Conservation (phyloP, 2,113 vertebrate species). For the Acanthochromis polyacanthus region DNA sequence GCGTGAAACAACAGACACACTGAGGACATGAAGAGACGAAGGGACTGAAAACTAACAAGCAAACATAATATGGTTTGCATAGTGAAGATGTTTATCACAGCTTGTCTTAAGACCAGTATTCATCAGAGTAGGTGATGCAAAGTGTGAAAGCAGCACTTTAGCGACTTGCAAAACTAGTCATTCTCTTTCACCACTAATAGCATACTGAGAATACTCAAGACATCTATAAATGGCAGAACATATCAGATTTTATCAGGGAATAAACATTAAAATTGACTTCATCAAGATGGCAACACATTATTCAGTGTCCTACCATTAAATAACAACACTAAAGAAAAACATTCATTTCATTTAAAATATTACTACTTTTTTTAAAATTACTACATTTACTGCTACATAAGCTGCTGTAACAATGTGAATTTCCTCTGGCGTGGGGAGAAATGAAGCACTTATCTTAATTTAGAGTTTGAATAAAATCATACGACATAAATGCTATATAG, state of each 20-base stretch:
- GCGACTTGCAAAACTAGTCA: neutral
- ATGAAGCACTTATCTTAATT: too few species aligned
- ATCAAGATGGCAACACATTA: neutral
- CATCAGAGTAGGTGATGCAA: too few species aligned
- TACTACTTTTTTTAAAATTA: too few species aligned
- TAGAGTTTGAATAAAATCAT: too few species aligned
- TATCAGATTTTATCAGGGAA: neutral
- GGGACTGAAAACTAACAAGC: neutral
- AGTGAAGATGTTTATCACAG: neutral
- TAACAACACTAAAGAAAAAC: too few species aligned
- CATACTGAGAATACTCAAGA: neutral
- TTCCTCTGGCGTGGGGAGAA: too few species aligned
- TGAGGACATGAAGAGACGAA: neutral
- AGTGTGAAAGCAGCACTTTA: neutral
- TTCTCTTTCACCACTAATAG: neutral
- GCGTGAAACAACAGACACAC: slow-evolving; percentile 9
- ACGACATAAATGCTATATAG: too few species aligned
- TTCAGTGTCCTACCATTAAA: too few species aligned
- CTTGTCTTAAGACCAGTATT: neutral
- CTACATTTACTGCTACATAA: too few species aligned
- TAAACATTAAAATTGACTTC: neutral
- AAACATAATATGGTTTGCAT: neutral
- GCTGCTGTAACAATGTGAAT: too few species aligned
- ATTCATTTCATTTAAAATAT: too few species aligned
- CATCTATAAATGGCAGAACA: neutral